Conservation (phyloP, 2,113 vertebrate species). For the Campylorhamphus procurvoides region DNA sequence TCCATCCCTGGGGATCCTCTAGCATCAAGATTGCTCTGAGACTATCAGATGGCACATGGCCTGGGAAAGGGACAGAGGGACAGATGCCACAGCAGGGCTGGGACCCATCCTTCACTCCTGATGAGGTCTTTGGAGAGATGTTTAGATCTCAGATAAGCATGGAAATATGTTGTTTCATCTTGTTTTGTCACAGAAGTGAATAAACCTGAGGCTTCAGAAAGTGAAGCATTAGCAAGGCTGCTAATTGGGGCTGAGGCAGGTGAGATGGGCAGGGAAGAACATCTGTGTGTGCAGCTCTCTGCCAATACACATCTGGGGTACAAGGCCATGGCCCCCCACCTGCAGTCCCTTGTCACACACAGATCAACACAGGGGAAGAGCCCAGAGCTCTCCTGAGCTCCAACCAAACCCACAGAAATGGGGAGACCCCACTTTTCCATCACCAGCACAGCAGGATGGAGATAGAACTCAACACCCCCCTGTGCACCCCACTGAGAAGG, state of each 20-base stretch:
- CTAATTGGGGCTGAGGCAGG: not conserved
- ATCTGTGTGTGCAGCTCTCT: not conserved
- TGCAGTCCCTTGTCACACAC: not conserved
- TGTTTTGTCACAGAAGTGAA: not conserved
- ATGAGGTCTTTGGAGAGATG: not conserved
- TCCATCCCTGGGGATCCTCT: not conserved
- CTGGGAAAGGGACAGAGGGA: not conserved
- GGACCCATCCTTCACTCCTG: not conserved
- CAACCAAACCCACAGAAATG: not conserved
- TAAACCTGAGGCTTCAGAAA: not conserved
- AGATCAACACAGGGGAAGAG: not conserved
- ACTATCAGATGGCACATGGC: not conserved
- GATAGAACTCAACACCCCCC: rapidly evolving
- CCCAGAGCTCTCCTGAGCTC: not conserved
- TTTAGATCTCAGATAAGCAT: not conserved
- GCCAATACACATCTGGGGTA: not conserved
- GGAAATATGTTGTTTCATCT: not conserved
- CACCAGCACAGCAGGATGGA: not conserved
- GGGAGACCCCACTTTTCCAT: not conserved
- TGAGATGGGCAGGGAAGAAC: not conserved
- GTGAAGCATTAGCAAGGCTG: not conserved
- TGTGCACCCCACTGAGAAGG: not conserved
- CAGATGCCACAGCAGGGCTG: not conserved
- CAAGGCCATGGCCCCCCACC: rapidly evolving
- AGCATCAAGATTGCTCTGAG: not conserved